Conservation (phyloP, 2,113 vertebrate species). For the Rhinolophus ferrumequinum region DNA sequence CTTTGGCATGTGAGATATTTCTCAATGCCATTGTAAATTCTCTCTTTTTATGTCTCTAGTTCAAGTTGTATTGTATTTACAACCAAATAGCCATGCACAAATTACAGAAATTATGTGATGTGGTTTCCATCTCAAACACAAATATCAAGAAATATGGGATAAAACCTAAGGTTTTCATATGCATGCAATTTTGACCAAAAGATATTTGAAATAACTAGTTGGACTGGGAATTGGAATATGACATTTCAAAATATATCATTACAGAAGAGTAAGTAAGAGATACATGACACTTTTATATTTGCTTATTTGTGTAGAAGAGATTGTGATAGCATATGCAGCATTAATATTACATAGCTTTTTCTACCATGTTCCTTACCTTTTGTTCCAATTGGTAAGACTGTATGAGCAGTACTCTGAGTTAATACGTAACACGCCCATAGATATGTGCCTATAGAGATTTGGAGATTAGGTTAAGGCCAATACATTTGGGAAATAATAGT, state of each 20-base stretch:
- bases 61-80: background rate
- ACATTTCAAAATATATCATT: background rate
- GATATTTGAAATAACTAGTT: background rate
- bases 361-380: background rate
- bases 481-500: conserved; percentile 15
- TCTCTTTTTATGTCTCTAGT: background rate
- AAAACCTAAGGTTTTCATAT: background rate
- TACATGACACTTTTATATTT: background rate
- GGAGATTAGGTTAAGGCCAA: background rate
- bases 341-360: background rate
- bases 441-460: background rate
- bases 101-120: background rate
- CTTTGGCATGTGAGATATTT: background rate
- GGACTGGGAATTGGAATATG: background rate
- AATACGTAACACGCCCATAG: conserved; percentile 1
- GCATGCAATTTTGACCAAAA: background rate
- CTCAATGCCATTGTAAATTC: background rate
- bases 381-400: background rate
- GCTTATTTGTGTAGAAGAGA: background rate
- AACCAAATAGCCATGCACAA: background rate
- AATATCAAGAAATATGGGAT: background rate
- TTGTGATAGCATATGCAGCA: background rate
- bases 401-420: background rate
- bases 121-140: background rate
- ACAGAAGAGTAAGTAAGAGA: background rate